Evolutionary conservation across 2,113 vertebrate genomes (phyloP), one percentile per base, ranked within the genome.

Genomic region (Clinocottus analis): DNA sequence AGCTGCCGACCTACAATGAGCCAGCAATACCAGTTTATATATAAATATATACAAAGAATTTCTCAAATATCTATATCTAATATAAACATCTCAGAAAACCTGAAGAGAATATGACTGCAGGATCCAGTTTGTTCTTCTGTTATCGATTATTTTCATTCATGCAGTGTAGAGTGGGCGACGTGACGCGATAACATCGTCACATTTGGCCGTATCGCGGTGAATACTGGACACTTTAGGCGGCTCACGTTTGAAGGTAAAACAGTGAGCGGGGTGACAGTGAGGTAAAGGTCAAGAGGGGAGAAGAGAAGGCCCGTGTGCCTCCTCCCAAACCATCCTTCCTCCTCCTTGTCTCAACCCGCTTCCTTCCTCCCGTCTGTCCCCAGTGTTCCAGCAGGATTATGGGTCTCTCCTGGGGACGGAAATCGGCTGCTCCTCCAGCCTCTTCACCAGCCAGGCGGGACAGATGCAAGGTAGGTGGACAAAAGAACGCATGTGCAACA

Each of bases 311-410:
- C n/a, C n/a, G n/a, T n/a, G n/a, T n/a, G n/a, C n/a, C n/a, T n/a
- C n/a, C n/a, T n/a, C n/a, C n/a, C n/a, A n/a, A n/a, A n/a, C n/a
- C 69, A 85, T 49, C 31, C 2, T 55, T 59, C 58, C 87, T 23
- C 82, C 72, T 49, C 79, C 41, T 82, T 25, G 41, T 80, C 77
- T 80, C 41, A 72, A 16, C 73, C 27, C 62, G 60, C 82, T 29
- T 68, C 61, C 65, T 55, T 75, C 58, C 60, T 6, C 59, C 70
- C 75, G 60, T 79, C 51, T 86, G 60, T 87, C 89, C 83, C 49
- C 91, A 95, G 94, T 95, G 89, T 95, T 95, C 89, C 95, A 95
- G 90, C 94, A 95, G 90, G 94, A 95, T 90, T 95, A 95, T 76
- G 94, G 95, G 39, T 94, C 95, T 84, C 93, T 95, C 84, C 89